These are phyloP conservation scores for Hoplias malabaricus DNA, from an alignment of 2,113 vertebrate genomes.

Conservation along the genomic window DNA sequence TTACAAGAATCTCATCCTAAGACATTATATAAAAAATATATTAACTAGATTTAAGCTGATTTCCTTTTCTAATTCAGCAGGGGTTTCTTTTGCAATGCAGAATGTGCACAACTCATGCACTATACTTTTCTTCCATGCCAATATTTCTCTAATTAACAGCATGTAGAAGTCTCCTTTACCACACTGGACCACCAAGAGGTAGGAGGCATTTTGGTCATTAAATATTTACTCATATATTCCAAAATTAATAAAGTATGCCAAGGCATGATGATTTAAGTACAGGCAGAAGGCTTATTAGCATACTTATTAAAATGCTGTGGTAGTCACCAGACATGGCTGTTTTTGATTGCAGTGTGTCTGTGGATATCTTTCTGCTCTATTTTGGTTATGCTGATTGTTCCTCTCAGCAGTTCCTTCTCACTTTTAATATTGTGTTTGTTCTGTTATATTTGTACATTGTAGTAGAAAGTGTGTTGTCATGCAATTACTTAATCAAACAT, in stretches of 20 bases:
- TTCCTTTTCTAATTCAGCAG: no score
- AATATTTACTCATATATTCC: constrained; percentile 43
- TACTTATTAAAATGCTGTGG: constrained; percentile 50
- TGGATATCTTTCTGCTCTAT: constrained; percentile 14
- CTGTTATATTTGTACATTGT: constrained; percentile 15
- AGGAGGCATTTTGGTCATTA: constrained; percentile 48
- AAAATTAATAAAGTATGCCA: constrained; percentile 22
- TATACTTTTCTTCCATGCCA: not conserved
- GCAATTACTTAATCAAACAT: constrained; percentile 25
- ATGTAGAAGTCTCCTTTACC: not conserved
- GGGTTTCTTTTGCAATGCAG: not conserved
- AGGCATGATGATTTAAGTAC: constrained; percentile 38
- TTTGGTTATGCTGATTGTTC: constrained; percentile 30
- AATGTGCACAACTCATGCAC: not conserved
- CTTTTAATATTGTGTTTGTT: constrained; percentile 11
- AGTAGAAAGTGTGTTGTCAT: not conserved
- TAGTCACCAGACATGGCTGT: constrained; percentile 24
- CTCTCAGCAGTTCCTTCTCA: constrained; percentile 14
- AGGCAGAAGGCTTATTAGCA: constrained; percentile 47
- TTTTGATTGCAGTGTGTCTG: not conserved
- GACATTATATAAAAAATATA: no score
- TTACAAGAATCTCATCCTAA: no score
- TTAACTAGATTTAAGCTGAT: no score
- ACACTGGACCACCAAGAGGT: constrained; percentile 17
- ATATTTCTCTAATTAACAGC: not conserved